These are phyloP conservation scores for Peromyscus melanophrys DNA, from an alignment of 2,797 vertebrate species.

Conservation along the genomic window DNA sequence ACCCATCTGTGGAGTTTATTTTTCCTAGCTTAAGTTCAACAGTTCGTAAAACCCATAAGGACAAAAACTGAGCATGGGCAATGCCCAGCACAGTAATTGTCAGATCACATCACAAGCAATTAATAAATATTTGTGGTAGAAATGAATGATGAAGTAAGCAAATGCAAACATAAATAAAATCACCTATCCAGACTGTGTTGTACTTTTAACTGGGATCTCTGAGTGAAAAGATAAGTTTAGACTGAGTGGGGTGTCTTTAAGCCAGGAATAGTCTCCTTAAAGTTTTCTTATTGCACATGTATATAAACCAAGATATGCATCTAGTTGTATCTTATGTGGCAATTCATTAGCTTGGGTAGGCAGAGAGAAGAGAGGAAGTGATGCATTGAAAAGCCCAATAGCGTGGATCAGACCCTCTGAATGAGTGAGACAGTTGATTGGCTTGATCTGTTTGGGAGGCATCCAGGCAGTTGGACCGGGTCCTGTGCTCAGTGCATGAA, in stretches of 20 bases:
- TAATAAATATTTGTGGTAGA: neutral
- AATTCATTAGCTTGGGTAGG: neutral
- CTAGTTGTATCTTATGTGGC: neutral
- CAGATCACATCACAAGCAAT: neutral
- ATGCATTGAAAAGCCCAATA: neutral
- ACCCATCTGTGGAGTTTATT: conserved; percentile 49
- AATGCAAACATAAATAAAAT: neutral
- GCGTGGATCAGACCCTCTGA: no score
- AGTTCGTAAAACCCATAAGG: neutral
- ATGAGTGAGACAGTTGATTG: no score
- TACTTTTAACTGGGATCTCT: neutral
- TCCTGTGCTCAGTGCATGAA: no score
- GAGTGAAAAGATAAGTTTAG: conserved; percentile 8
- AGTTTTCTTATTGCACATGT: neutral
- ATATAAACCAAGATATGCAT: neutral
- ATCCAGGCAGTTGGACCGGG: no score
- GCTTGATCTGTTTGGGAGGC: no score
- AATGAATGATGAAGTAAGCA: neutral
- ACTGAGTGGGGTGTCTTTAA: neutral
- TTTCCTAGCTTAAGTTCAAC: neutral
- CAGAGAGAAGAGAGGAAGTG: neutral
- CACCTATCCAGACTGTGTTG: neutral
- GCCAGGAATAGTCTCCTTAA: neutral
- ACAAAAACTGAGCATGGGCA: neutral
- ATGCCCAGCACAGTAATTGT: neutral